Evolutionary conservation across 2,113 vertebrate species (phyloP).

Genomic region (Origma solitaria): DNA sequence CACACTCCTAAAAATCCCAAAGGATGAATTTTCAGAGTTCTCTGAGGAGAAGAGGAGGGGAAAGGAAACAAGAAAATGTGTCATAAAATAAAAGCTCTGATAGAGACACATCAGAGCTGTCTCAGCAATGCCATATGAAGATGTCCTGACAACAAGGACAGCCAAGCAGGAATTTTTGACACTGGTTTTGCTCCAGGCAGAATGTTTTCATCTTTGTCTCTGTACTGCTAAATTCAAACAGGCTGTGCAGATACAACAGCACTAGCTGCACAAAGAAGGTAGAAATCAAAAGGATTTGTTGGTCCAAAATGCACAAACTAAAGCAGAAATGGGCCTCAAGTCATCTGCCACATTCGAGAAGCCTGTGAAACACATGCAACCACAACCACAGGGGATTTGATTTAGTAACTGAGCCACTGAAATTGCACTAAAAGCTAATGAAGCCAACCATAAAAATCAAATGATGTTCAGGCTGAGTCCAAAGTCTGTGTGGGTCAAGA

Average conservation of each 20-base stretch:
- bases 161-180: neutral
- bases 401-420: conserved; percentile 36
- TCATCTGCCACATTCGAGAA: neutral
- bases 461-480: neutral
- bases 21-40: neutral
- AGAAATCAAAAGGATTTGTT: conserved; percentile 4
- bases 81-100: neutral
- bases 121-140: neutral
- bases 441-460: conserved; percentile 42
- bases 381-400: conserved; percentile 20
- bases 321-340: neutral
- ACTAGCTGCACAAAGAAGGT: conserved; percentile 27
- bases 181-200: conserved; percentile 5
- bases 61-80: neutral
- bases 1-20: neutral
- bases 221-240: conserved; percentile 41
- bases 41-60: neutral
- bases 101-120: neutral
- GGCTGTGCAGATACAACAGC: neutral
- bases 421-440: conserved; percentile 32
- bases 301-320: conserved; percentile 8
- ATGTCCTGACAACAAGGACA: neutral
- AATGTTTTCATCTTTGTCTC: conserved; percentile 22
- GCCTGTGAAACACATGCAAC: conserved; percentile 22
- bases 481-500: neutral